Evolutionary conservation across 2,888 invertebrate species (phyloP).

Genomic region (Melanostoma mellinum): DNA sequence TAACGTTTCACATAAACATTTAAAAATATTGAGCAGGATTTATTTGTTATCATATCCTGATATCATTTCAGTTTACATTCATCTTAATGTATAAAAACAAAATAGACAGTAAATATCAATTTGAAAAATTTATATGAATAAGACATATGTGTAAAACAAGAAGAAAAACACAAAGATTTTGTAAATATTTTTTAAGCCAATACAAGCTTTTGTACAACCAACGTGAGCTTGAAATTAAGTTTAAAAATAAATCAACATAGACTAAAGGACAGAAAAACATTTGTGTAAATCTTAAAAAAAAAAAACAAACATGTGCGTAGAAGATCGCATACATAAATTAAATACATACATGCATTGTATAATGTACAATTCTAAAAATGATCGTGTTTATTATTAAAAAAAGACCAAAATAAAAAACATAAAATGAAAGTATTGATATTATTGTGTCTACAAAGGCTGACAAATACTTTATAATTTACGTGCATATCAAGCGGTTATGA

Average conservation of each 20-base stretch:
- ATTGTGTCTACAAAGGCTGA: too few species aligned
- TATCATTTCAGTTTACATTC: conserved; percentile 16
- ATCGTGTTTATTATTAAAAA: conserved; percentile 47
- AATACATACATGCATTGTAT: conserved; percentile 13
- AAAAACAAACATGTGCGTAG: conserved; percentile 30
- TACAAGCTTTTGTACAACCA: conserved; percentile 31
- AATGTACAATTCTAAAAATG: conserved; percentile 45
- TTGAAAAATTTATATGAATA: too few species aligned
- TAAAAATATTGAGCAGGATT: too few species aligned
- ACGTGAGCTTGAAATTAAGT: conserved; percentile 16
- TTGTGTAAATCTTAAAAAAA: background rate
- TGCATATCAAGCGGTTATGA: too few species aligned
- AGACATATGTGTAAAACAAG: conserved; percentile 3
- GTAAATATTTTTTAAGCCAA: conserved; percentile 56
- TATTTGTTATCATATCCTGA: conserved; percentile 18
- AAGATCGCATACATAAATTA: conserved; percentile 20
- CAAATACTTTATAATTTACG: too few species aligned
- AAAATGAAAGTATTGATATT: background rate
- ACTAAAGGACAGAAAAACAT: background rate
- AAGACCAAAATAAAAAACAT: conserved; percentile 34
- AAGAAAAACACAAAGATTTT: conserved; percentile 15
- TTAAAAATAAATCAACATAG: background rate
- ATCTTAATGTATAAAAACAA: too few species aligned
- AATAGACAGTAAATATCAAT: too few species aligned
- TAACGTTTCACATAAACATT: too few species aligned